These are phyloP conservation scores for Thamnaconus septentrionalis DNA, from an alignment of 2,113 vertebrate genomes.

Conservation along the genomic window DNA sequence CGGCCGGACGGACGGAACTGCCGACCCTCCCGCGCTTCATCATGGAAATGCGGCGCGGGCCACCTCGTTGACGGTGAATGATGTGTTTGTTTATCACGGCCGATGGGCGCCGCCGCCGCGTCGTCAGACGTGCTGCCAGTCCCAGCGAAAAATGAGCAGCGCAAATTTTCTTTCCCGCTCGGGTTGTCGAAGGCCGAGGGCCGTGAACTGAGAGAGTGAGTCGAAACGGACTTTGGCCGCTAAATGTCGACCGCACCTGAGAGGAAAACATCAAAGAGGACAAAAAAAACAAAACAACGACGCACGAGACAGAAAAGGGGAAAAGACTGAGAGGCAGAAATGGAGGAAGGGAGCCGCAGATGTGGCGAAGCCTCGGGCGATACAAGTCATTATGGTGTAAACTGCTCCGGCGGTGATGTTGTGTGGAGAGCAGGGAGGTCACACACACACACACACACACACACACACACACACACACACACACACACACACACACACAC, in stretches of 20 bases:
- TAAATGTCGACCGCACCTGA: neutral
- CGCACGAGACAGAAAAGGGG: constrained; percentile 32
- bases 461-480: constrained; percentile 55
- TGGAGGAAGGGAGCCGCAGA: constrained; percentile 73
- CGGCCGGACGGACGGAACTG: too few species aligned
- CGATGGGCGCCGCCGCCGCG: constrained; percentile 68
- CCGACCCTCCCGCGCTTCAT: constrained; percentile 16
- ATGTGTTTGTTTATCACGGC: constrained; percentile 64
- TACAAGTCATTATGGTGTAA: constrained; percentile 80
- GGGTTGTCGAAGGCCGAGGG: too few species aligned
- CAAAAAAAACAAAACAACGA: constrained; percentile 8
- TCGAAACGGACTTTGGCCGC: too few species aligned
- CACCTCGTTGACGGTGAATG: constrained; percentile 61
- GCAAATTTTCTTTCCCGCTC: constrained; percentile 4
- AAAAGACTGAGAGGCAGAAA: constrained; percentile 63
- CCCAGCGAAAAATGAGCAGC: constrained; percentile 44
- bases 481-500: constrained; percentile 35
- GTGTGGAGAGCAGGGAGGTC: constrained; percentile 67
- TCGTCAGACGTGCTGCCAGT: constrained; percentile 60
- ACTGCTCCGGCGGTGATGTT: constrained; percentile 71
- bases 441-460: constrained; percentile 48
- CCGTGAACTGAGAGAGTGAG: too few species aligned
- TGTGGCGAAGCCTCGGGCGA: constrained; percentile 74
- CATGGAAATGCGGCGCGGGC: constrained; percentile 33
- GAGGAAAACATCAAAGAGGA: neutral